A percentile compares a stretch with the other conserved stretches of the same genome.
These are phyloP conservation scores for Arctocebus calabarensis DNA, from an alignment of 2,797 vertebrate species.

Conservation along the genomic window DNA sequence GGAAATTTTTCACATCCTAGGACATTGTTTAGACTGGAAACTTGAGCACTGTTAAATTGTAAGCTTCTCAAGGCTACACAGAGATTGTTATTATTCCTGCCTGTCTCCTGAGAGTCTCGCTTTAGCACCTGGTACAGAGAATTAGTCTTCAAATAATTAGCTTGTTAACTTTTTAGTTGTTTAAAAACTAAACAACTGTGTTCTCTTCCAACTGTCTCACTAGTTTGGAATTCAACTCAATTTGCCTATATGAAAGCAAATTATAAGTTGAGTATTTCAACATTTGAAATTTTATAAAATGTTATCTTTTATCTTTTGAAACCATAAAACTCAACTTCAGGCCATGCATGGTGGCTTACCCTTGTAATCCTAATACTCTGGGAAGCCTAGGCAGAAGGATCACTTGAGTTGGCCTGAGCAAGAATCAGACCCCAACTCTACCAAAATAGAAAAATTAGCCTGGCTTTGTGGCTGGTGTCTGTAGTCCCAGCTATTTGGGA, in stretches of 20 bases:
- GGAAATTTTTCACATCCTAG: not conserved
- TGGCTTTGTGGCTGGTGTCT: no score
- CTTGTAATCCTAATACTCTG: no score
- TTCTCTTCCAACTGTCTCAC: not conserved
- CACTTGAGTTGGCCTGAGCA: no score
- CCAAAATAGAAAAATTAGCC: no score
- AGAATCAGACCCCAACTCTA: no score
- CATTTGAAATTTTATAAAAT: not conserved
- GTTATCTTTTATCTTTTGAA: not conserved
- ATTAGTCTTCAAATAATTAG: not conserved
- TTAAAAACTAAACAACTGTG: not conserved
- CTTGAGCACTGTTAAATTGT: not conserved
- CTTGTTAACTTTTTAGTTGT: not conserved
- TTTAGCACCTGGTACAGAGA: not conserved
- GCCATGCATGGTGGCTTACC: no score
- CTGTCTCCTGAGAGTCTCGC: not conserved
- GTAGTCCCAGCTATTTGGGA: no score
- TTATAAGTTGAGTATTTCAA: not conserved
- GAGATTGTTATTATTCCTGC: not conserved
- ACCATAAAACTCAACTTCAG: not conserved
- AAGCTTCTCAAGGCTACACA: not conserved
- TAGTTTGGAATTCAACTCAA: constrained; percentile 31
- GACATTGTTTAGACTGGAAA: not conserved
- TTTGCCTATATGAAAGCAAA: not conserved
- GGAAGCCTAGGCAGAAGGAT: no score